Conservation (phyloP, 2,113 vertebrate genomes). For the Chaenocephalus aceratus region DNA sequence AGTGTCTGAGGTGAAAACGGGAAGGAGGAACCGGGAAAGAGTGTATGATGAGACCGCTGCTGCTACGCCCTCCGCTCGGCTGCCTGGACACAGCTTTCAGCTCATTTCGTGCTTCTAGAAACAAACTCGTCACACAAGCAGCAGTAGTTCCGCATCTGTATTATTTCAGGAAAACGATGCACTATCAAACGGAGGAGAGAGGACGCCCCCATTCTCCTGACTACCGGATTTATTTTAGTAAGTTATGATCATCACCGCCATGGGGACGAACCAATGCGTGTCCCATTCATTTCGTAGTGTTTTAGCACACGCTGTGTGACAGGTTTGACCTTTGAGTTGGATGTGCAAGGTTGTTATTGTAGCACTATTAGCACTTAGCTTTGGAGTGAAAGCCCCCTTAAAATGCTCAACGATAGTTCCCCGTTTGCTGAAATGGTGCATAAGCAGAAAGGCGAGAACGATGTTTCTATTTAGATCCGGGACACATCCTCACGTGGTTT, state of each 20-base stretch:
- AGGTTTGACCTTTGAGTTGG: constrained; percentile 31
- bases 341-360: neutral
- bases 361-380: fast-evolving
- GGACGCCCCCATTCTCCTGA: constrained; percentile 84
- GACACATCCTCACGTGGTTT: neutral
- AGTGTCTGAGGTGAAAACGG: constrained; percentile 1
- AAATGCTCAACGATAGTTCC: no score
- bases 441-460: no score
- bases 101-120: constrained; percentile 28
- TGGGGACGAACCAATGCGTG: neutral
- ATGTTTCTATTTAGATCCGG: no score
- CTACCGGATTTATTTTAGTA: constrained; percentile 95
- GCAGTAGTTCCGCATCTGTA: constrained; percentile 3
- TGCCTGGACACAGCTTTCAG: constrained; percentile 26
- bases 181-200: constrained; percentile 88
- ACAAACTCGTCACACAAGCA: constrained; percentile 59
- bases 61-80: constrained; percentile 41
- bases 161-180: constrained; percentile 76
- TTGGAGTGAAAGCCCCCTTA: neutral
- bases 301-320: neutral
- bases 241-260: constrained; percentile 74
- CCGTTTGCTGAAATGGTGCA: no score
- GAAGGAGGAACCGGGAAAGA: constrained; percentile 53
- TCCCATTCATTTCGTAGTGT: neutral
- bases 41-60: constrained; percentile 57